These are phyloP conservation scores for Xiphorhynchus elegans DNA, from an alignment of 2,113 vertebrate species.

Conservation along the genomic window DNA sequence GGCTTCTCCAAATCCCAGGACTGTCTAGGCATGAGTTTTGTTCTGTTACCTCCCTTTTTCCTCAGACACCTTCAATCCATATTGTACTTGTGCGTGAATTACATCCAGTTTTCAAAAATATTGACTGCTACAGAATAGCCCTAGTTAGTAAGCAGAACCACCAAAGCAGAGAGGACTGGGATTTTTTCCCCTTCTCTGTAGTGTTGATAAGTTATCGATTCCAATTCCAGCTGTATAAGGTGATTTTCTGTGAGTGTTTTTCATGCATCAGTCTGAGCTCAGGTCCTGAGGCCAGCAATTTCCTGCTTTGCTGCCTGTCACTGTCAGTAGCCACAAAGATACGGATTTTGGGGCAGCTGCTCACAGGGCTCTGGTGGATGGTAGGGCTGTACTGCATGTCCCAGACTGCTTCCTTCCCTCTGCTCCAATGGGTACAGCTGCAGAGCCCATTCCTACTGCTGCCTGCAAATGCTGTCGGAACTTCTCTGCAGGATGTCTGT, in stretches of 20 bases:
- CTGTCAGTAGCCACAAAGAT: neutral
- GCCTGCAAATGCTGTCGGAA: neutral
- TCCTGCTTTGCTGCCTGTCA: neutral
- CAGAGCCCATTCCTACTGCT: neutral
- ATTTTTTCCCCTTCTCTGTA: neutral
- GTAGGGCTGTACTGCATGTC: neutral
- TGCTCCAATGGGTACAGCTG: neutral
- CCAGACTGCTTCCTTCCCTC: neutral
- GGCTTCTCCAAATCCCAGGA: neutral
- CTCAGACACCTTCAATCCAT: neutral
- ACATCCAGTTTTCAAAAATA: neutral
- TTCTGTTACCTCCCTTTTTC: neutral
- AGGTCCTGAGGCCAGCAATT: neutral
- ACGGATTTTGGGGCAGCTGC: neutral
- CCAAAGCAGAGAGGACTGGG: neutral
- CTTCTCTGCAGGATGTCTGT: neutral
- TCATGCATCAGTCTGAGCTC: neutral
- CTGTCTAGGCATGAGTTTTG: neutral
- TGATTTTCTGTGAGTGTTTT: slow-evolving; percentile 14
- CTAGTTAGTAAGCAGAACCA: slow-evolving; percentile 13
- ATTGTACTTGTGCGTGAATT: neutral
- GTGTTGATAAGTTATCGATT: neutral
- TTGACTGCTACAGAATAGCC: neutral
- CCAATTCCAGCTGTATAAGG: neutral
- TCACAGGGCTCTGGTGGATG: neutral